Evolutionary conservation across 2,888 invertebrate species (phyloP), one percentile per base, ranked within the genome.

Genomic region (Synanthedon vespiformis): DNA sequence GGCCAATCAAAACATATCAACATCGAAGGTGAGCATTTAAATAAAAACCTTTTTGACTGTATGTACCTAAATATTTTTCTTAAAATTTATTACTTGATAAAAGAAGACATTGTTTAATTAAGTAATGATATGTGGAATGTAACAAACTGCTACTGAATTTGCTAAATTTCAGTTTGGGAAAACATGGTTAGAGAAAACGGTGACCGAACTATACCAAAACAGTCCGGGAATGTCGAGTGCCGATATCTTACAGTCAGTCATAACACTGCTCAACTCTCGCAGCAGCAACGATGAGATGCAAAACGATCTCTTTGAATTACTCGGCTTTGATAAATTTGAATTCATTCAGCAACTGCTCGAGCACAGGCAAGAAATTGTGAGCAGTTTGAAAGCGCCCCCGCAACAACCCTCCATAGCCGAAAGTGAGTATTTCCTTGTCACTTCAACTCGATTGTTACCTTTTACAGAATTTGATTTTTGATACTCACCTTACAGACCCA

Each of bases 281-380:
- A 86, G 89, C 58, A 87, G 86, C 34, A 91, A 90, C 59, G 91
- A 91, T 56, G 94, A 93, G 64, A 80, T 95, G 56, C 93, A 95
- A 72, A 93, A 93, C 68, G 94, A 95, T 76, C 80, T 98, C 16
- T 94, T 97, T 74, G 98, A 98, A 65, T 80, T 97, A 4, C 88
- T 97, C 22, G 98, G 98, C 0, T 96, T 94, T 74, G 95, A 97
- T 61, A 86, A 92, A 63, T 91, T 95, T 73, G 94, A 95, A 67
- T 87, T 95, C 54, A 92, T 94, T 34, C 89, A 90, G 55, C 83
- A 88, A 44, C 74, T 95, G 55, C 74, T 95, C 34, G 84, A 90
- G 52, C 90, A 93, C 61, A 87, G 95, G 11, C 74, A 78, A 50
- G 89, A 86, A 58, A 90, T 92, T 10, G 72, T 78, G 2, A 69